Base-by-base conservation (phyloP, 2,113 vertebrate genomes). In the Oryzias woworae region DNA sequence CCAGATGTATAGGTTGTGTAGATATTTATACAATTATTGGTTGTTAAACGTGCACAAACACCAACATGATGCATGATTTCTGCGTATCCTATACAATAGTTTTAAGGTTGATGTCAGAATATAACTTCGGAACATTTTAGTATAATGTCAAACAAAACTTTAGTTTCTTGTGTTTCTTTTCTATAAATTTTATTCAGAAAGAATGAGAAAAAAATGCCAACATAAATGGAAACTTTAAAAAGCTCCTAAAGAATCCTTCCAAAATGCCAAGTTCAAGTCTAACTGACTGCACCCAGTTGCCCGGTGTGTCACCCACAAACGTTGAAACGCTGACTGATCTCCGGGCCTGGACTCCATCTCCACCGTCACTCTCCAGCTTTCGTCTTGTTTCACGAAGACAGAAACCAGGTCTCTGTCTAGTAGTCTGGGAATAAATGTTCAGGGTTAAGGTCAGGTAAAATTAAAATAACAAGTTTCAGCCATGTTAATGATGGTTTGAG, bases 341-440 rank as follows among this genome's bases (percentile, higher is more conserved):
- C 12, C 59, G n/a, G 65, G 82, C 63, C 85, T 88, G 86, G 78
- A 84, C 77, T 85, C 51, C 54, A 7, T 86, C 69, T 76, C 70
- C 20, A n/a, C 69, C 64, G 73, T 63, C 42, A 7, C 68, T 64
- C 59, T 52, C 14, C 18, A 49, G 63, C 74, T 49, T 48, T 64
- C 2, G 16, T 45, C 60, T 62, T 43, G 0, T 58, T 80, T 53
- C 6, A 22, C 3, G 65, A 51, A 79, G 81, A 90, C 79, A 89
- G 70, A 90, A 87, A 59, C 84, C 87, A 89, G 88, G 58, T 79
- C 64, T 62, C 53, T 4, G 3, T 70, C 51, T 75, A 60, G 83
- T 77, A 86, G 77, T 70, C 52, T 17, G 42, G 50, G 71, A 31
- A 49, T 71, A 58, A 76, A 69, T 26, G 28, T 41, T 8, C 44